Base-by-base conservation (phyloP, 2,888 invertebrate genomes). In the Matsumyia berberina region DNA sequence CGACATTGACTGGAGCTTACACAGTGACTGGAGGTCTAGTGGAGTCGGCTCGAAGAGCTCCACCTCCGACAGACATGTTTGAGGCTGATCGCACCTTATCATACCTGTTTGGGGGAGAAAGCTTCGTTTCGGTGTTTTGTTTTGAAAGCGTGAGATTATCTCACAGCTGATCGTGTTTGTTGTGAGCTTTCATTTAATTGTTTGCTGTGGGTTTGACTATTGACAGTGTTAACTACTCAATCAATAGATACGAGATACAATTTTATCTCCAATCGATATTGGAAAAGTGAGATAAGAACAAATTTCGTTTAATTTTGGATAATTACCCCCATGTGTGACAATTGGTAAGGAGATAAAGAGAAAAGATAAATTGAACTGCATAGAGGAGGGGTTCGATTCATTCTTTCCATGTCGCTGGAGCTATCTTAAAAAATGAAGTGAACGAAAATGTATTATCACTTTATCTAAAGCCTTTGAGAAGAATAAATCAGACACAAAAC, bases 1-100 rank as follows among this genome's bases (percentile, higher is more conserved):
- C 85, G 85, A 74, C 85, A 85, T 76, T 80, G 80, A 85, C 85
- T 85, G 76, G 60, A 82, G 66, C 66, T 62, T 60, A 31, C 12
- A 15, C 17, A 37, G 24, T 70, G 31, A 19, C 6, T 76, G 29
- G 46, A 57, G 53, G 64, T 66, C 31, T 53, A 57, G 24, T 67
- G 66, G 51, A 82, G 64, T 42, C n/a, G 9, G 37, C 35, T 55
- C 35, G 29, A 24, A 3, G 11, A 31, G 37, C 62, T 72, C 19
- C 51, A 66, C 12, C 2, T 17, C 46, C 39, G 9, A 39, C 69
- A 29, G 33, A 74, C 83, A 83, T 79, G 83, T 83, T 78, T 53
- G 80, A 73, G 29, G 60, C 12, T 31, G 58, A 29, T 62, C 12
- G 9, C 1, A 4, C 11, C 0, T 12, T 31, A 51, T n/a, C 24